phyloP scores from a whole-genome alignment of 2,888 invertebrate species.

The Tuta absoluta region DNA sequence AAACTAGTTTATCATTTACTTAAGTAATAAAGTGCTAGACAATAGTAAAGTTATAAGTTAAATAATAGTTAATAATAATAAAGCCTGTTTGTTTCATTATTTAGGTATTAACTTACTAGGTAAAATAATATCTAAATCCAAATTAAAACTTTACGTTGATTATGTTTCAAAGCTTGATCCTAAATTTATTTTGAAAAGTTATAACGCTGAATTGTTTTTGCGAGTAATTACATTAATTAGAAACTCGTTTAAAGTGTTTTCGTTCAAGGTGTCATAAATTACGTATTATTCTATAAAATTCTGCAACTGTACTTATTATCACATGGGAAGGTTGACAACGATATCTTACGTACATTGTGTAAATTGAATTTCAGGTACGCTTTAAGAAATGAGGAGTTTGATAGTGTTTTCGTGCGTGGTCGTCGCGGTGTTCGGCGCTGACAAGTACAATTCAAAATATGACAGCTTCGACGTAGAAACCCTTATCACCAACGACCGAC shows the following conservation, averaged over 20 bases:
- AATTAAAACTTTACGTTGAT: too few relatives aligned
- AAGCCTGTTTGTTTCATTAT: background rate
- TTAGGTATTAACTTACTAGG: too few relatives aligned
- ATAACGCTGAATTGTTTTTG: too few relatives aligned
- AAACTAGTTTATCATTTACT: background rate
- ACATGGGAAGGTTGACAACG: background rate
- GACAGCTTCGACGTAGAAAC: slow-evolving; percentile 88
- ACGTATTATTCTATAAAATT: too few relatives aligned
- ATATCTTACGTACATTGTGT: background rate
- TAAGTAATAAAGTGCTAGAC: background rate
- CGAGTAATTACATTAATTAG: too few relatives aligned
- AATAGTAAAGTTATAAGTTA: too few relatives aligned
- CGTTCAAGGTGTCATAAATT: too few relatives aligned
- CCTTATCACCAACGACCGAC: slow-evolving; percentile 84
- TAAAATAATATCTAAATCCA: too few relatives aligned
- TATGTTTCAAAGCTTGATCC: too few relatives aligned
- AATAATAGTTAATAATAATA: background rate
- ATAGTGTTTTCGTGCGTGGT: slow-evolving; percentile 62
- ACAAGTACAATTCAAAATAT: slow-evolving; percentile 85
- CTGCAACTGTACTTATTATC: too few relatives aligned
- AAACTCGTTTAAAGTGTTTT: too few relatives aligned
- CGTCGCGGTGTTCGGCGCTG: slow-evolving; percentile 59
- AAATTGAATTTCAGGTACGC: background rate
- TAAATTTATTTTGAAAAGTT: too few relatives aligned
- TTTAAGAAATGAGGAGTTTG: slow-evolving; percentile 57